Evolutionary conservation across 2,113 vertebrate genomes (phyloP), one percentile per base, ranked within the genome.

Genomic region (Microcebus ravelobensis): DNA sequence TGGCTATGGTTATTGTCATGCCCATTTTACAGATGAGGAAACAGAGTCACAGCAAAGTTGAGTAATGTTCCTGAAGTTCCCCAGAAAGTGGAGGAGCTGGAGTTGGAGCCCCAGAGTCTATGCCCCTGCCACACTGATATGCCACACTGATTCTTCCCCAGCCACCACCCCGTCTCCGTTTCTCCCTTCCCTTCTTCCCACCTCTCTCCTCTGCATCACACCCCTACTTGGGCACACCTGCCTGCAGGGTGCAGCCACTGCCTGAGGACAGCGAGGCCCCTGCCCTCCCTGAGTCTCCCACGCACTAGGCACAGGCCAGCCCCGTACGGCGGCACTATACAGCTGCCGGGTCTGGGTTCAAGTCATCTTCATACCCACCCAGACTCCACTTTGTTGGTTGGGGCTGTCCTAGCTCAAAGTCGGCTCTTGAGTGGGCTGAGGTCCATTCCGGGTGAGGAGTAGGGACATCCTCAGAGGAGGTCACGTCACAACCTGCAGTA

Each of bases 251-350:
- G 10, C 31, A 90, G 50, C 36, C 34, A 25, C 18, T 12, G 12
- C 5, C 15, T 34, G 12, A 84, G 67, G 29, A 13, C 31, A 5
- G 0, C 4, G 18, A 71, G 45, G 15, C 4, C 63, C 27, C 88
- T 21, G 3, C 6, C 29, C 23, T 63, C 25, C 61, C 61, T 65
- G 57, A 36, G 52, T n/a, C 31, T 20, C 31, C 0, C 6, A 63
- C 86, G 73, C 50, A 67, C 9, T 57, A 3, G 14, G 20, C 57
- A 57, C 42, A n/a, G 39, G 31, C 50, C 73, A 80, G 57, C 42
- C 5, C 11, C 2, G 0, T 36, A 4, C 0, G 3, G 29, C 36
- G 4, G 20, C 63, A 36, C 65, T 52, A n/a, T 3, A 14, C n/a
- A 71, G 36, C 18, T 48, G 23, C 79, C 20, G 9, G 42, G 8